phyloP scores from a whole-genome alignment of 2,113 vertebrate species.

The Carlito syrichta region DNA sequence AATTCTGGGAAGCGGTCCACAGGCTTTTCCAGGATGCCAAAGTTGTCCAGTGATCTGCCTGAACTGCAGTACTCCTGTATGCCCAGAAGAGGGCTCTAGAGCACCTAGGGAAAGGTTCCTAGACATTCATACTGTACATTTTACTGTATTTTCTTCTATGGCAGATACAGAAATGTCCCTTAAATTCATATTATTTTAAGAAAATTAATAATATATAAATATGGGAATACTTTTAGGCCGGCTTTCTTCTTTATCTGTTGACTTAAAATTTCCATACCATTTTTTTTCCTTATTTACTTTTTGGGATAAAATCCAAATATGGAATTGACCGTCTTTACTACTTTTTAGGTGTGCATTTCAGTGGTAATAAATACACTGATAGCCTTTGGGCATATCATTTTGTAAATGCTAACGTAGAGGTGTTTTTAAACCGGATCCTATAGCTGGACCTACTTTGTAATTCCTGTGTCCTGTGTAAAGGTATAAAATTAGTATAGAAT shows the following conservation, averaged over 20 bases:
- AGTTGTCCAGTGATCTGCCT: rapidly evolving
- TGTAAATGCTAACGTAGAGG: background rate
- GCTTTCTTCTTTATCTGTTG: background rate
- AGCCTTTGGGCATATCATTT: background rate
- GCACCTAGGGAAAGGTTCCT: background rate
- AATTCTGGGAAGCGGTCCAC: background rate
- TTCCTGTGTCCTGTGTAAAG: background rate
- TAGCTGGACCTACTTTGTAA: background rate
- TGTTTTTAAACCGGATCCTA: constrained; percentile 43
- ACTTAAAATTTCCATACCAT: constrained; percentile 8
- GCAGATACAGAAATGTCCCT: constrained; percentile 6
- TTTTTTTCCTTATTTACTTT: background rate
- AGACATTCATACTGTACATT: background rate
- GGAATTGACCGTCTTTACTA: no score
- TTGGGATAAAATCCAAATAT: no score
- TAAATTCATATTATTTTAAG: constrained; percentile 38
- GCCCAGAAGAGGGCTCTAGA: constrained; percentile 40
- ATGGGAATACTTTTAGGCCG: background rate
- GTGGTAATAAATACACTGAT: no score
- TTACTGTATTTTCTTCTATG: background rate
- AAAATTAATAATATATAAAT: constrained; percentile 18
- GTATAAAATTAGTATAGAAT: background rate
- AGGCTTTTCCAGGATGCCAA: background rate
- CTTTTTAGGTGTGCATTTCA: no score
- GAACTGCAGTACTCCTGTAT: background rate